Base-by-base conservation (phyloP, 2,797 vertebrate genomes). In the Geotrypetes seraphini region DNA sequence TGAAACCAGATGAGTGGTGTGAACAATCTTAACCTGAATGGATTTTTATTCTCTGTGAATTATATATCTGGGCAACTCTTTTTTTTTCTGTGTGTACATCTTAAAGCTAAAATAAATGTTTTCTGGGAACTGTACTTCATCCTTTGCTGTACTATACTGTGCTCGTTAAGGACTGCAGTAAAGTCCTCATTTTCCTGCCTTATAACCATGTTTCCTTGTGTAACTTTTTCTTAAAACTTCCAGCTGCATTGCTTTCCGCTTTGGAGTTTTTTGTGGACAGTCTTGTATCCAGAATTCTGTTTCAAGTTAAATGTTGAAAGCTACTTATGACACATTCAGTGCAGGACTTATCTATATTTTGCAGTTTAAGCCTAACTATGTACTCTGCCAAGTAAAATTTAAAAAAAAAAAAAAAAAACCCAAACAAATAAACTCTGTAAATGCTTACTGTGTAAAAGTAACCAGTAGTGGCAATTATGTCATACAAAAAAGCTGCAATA, bases 401-500 rank as follows among this genome's bases (percentile, higher is more conserved):
- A n/a, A n/a, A n/a, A n/a, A n/a, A n/a, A n/a, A n/a, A n/a, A n/a
- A n/a, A n/a, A n/a, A n/a, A n/a, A n/a, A n/a, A n/a, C n/a, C n/a
- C n/a, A n/a, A n/a, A n/a, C n/a, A n/a, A n/a, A n/a, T n/a, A 63
- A 57, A 62, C 74, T 71, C 69, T 70, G 69, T 65, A 66, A 55
- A 42, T 30, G 72, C 73, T 80, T 75, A 57, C 74, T 71, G 67
- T 83, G 75, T 78, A 69, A 59, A 66, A 33, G 50, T 76, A 66
- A 73, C 61, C 41, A 0, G 57, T 69, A 68, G 66, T 75, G 70
- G 75, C 60, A 65, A 66, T 73, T 71, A 76, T 53, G 69, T 57
- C 69, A 47, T 72, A 66, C 62, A 63, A 60, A 73, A n/a, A 76
- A 75, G 70, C 75, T 75, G 63, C 79, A 81, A 76, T 81, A 78